A percentile compares a stretch with the other conserved stretches of the same genome.
Conservation (phyloP, 2,888 invertebrate species). For the Sminthurinus aureus region DNA sequence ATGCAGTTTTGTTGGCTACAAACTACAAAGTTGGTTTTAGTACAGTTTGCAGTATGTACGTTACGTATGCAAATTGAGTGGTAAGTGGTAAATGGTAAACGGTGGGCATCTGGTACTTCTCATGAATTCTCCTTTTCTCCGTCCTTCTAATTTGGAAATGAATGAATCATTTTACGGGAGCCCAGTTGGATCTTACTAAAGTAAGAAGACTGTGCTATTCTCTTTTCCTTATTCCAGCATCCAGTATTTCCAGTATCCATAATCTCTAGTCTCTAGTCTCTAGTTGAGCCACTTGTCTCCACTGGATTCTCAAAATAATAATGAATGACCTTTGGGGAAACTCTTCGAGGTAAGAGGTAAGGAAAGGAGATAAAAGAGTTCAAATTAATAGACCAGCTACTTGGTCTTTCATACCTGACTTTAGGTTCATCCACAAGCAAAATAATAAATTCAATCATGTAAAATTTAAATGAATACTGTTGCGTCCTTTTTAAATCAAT, state of each 20-base stretch:
- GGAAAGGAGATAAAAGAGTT: not conserved
- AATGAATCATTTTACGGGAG: conserved; percentile 30
- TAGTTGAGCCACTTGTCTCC: conserved; percentile 25
- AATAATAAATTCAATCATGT: not conserved
- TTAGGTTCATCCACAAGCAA: not conserved
- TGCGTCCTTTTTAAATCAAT: no score
- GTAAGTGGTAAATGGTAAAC: not conserved
- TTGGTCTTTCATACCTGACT: not conserved
- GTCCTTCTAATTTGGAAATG: conserved; percentile 30
- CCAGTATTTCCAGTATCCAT: no score
- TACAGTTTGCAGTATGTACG: not conserved
- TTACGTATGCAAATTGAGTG: conserved; percentile 21
- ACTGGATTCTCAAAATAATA: conserved; percentile 28
- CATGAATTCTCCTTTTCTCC: conserved; percentile 24
- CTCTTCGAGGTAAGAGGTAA: no score
- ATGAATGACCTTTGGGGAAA: conserved; percentile 30
- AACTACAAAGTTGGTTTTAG: not conserved
- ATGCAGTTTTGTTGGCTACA: not conserved
- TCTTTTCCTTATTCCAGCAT: no score
- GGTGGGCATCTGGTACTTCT: conserved; percentile 30
- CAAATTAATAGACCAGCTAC: not conserved
- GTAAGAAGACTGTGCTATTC: not conserved
- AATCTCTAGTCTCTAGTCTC: not conserved
- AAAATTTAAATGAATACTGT: no score
- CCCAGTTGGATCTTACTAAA: not conserved